phyloP scores from a whole-genome alignment of 2,888 invertebrate genomes.

The Cantharis flavilabris region DNA sequence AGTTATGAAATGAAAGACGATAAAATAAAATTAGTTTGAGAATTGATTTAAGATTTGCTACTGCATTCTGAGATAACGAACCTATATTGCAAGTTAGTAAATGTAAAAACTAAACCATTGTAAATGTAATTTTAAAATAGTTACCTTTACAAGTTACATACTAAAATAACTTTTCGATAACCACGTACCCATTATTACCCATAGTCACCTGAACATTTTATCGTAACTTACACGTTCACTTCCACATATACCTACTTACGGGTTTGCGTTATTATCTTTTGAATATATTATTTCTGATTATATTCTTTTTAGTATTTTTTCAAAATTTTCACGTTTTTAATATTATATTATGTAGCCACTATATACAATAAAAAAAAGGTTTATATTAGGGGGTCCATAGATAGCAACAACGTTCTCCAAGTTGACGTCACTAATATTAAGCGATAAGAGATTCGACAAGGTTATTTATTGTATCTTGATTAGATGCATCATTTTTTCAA shows the following conservation, averaged over 20 bases:
- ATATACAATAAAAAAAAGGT: neutral
- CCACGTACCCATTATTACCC: neutral
- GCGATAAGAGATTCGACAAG: neutral
- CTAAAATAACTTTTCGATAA: neutral
- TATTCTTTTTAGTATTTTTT: too few relatives aligned
- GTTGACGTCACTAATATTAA: neutral
- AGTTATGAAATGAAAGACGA: slow-evolving; percentile 22
- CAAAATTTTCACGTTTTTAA: too few relatives aligned
- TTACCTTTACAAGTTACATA: neutral
- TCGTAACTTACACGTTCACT: neutral
- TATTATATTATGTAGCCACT: too few relatives aligned
- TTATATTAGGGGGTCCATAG: neutral
- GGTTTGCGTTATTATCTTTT: neutral
- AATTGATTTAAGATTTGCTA: slow-evolving; percentile 1
- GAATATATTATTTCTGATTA: neutral
- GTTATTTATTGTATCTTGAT: neutral
- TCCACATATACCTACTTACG: neutral
- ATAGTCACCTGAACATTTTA: neutral
- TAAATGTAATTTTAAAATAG: neutral
- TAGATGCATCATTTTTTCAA: neutral
- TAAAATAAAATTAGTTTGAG: slow-evolving; percentile 13
- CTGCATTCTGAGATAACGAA: neutral
- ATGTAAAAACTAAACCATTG: neutral
- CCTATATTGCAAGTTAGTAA: neutral
- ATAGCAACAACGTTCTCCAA: neutral